These are phyloP conservation scores for Solenopsis fugax DNA, from an alignment of 1,140 invertebrate genomes.

Conservation along the genomic window DNA sequence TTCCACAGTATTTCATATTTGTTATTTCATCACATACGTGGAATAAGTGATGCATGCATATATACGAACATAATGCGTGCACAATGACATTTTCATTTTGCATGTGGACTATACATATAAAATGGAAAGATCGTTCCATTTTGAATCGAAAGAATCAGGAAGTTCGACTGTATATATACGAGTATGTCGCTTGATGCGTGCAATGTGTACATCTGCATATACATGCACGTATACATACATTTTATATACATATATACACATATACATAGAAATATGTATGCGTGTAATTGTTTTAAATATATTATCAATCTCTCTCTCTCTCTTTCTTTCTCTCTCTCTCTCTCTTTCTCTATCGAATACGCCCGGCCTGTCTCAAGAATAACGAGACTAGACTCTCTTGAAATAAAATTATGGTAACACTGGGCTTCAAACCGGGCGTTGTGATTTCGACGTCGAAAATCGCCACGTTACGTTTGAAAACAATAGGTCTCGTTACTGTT, in stretches of 20 bases:
- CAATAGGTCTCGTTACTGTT: conserved; percentile 32
- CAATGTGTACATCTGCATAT: conserved; percentile 50
- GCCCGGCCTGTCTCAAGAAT: background rate
- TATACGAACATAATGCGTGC: background rate
- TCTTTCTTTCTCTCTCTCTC: conserved; percentile 79
- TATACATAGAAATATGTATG: conserved; percentile 58
- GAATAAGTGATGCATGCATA: background rate
- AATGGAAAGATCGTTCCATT: background rate
- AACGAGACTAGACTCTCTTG: conserved; percentile 1
- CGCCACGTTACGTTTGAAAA: conserved; percentile 28
- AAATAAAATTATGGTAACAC: conserved; percentile 39
- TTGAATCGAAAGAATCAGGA: background rate
- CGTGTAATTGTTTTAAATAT: conserved; percentile 81
- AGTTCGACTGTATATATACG: conserved; percentile 49
- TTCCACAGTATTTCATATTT: background rate
- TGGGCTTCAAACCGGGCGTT: conserved; percentile 9
- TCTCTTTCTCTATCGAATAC: conserved; percentile 80
- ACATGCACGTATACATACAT: conserved; percentile 10
- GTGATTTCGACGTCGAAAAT: background rate
- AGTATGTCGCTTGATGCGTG: conserved; percentile 49
- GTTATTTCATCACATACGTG: background rate
- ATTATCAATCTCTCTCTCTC: conserved; percentile 82
- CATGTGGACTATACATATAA: background rate
- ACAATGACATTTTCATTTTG: conserved; percentile 8
- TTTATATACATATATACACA: conserved; percentile 45